Evolutionary conservation across 1,140 invertebrate genomes (phyloP), one percentile per base, ranked within the genome.

Genomic region (Drosophila asahinai): DNA sequence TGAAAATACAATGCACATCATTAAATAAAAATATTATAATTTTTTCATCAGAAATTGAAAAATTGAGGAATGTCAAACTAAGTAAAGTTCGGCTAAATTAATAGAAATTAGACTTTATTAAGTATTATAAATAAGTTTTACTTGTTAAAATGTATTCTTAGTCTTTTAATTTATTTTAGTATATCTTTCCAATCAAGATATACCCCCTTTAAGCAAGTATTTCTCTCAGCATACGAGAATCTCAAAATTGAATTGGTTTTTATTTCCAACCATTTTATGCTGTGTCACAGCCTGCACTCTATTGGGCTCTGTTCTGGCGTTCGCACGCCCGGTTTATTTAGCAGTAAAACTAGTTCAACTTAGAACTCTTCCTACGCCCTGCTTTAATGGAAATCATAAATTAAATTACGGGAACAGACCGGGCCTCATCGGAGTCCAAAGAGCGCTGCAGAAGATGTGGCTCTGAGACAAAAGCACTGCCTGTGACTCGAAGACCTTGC

Each of bases 341-440:
- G 55, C 33, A 11, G 19, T 40, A 71, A 86, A 87, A 87, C 83
- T 89, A 87, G 83, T 89, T 87, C 80, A 65, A 54, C 73, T 61
- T 15, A 36, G 47, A 71, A 55, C 72, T 77, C 77, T 74, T 87
- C 83, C 75, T 86, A 79, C 72, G 70, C 61, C 55, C 48, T 15
- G 45, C 22, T 67, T 57, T 75, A 84, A 87, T 84, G 81, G 72
- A 81, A 71, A 64, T 81, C 58, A 89, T 87, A 84, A 84, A 89
- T 89, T 81, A 49, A 51, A 40, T 80, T 89, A 89, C 64, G 72
- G 47, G 48, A 59, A 70, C 43, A 64, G 36, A 36, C 72, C 49
- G 72, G 38, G 40, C 19, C 11, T 52, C 17, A 42, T 14, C 11
- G 22, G 43, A 11, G 3, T 36, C 33, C 8, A 11, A 11, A 36